Conservation (phyloP, 2,797 vertebrate genomes). For the Pseudochirops cupreus region DNA sequence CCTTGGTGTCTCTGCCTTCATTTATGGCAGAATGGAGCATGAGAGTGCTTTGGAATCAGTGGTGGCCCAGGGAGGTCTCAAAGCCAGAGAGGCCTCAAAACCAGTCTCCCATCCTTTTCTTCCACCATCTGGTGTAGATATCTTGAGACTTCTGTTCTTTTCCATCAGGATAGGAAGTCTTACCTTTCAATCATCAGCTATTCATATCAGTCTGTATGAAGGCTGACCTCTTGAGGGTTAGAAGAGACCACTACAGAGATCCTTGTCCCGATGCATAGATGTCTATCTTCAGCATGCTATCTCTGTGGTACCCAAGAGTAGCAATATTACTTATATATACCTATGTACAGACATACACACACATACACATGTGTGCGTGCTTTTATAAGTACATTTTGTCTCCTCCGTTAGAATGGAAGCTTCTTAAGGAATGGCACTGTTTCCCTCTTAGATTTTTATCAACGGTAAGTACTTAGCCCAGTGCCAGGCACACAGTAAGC, state of each 20-base stretch:
- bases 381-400: not conserved
- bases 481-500: not conserved
- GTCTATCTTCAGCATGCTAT: not conserved
- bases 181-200: not conserved
- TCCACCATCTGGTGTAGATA: too few species aligned
- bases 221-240: not conserved
- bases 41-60: too few species aligned
- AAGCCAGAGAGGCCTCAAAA: not conserved
- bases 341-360: not conserved
- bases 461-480: not conserved
- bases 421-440: not conserved
- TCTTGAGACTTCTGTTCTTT: not conserved
- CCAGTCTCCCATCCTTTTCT: not conserved
- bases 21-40: too few species aligned
- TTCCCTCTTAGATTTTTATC: not conserved
- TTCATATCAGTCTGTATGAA: not conserved
- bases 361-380: too few species aligned
- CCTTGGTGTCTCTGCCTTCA: too few species aligned
- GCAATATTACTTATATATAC: not conserved
- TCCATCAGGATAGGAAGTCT: not conserved
- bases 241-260: not conserved
- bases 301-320: not conserved
- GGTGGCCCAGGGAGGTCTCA: not conserved
- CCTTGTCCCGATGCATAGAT: not conserved
- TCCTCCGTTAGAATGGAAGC: not conserved